Conservation (phyloP, 53 echinoderm and acorn worm species). For the Paelopatides confundens region DNA sequence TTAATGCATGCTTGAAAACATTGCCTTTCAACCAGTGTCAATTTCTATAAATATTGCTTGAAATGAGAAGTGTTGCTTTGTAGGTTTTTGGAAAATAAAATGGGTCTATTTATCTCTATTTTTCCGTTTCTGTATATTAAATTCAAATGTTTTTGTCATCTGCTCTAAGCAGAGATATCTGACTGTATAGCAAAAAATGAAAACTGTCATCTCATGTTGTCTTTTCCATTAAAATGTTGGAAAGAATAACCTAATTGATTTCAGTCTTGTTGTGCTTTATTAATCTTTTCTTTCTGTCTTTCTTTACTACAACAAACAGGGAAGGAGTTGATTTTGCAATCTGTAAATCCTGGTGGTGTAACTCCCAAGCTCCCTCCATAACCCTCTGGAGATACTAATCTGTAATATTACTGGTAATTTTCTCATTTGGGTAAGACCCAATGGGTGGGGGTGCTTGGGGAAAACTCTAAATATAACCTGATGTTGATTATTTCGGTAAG, state of each 20-base stretch:
- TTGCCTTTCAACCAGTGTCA: not conserved
- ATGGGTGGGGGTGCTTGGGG: no score
- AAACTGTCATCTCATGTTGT: constrained; percentile 19
- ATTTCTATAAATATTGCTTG: constrained; percentile 8
- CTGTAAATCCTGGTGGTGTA: no score
- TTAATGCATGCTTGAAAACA: not conserved
- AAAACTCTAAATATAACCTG: no score
- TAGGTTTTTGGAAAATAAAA: not conserved
- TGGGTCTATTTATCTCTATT: not conserved
- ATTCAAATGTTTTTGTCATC: not conserved
- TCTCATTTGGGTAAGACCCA: no score
- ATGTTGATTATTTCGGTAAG: no score
- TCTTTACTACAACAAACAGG: no score
- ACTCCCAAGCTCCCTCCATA: no score
- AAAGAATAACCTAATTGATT: not conserved
- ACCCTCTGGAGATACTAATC: no score
- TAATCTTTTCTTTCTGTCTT: not conserved
- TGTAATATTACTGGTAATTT: no score
- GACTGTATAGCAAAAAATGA: constrained; percentile 1
- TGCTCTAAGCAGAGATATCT: constrained; percentile 26
- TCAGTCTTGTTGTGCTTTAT: not conserved
- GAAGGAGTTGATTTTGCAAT: no score
- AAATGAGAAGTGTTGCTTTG: not conserved
- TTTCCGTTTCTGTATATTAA: not conserved
- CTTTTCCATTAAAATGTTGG: not conserved